Base-by-base conservation (phyloP, 2,888 invertebrate species). In the Drosophila tripunctata region DNA sequence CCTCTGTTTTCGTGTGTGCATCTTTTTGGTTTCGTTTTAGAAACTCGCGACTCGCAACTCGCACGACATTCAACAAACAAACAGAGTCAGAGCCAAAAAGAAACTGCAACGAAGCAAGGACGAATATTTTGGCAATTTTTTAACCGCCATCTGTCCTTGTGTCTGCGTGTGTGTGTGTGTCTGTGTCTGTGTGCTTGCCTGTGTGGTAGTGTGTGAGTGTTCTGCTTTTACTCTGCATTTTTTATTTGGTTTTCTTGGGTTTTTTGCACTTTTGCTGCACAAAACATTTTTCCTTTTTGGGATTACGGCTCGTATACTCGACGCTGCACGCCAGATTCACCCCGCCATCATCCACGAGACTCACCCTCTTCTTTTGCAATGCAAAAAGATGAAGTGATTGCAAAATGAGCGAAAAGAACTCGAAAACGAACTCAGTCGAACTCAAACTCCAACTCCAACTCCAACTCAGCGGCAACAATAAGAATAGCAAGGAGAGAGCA, bases 61-160 rank as follows among this genome's bases (percentile, higher is more conserved):
- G 75, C 58, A 82, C 82, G 82, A 85, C 82, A 82, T 70, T 82
- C 73, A 69, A 27, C 60, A 78, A 47, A 47, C 36, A 50, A 44
- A 33, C 64, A 51, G 47, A 50, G 15, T 15, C 14, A 30, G 47
- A 43, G 51, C 71, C 51, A 89, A 90, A 89, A 89, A 89, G 90
- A 88, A 89, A 90, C 89, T 89, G 89, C 87, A 88, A 89, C 90
- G 86, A 88, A 83, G 85, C 90, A 90, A 90, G 89, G 89, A 89
- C 89, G 90, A 89, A 90, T 89, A 88, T 89, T 90, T 90, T 88
- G 87, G 88, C 78, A 83, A 72, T 87, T 84, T 88, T 89, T 87
- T 50, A n/a, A n/a, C n/a, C 33, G 10, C 22, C 58, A 50, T 19
- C 40, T 54, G 54, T 48, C 22, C 52, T 45, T 52, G 31, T 35